Conservation (phyloP, 2,113 vertebrate genomes). For the Poecile atricapillus region DNA sequence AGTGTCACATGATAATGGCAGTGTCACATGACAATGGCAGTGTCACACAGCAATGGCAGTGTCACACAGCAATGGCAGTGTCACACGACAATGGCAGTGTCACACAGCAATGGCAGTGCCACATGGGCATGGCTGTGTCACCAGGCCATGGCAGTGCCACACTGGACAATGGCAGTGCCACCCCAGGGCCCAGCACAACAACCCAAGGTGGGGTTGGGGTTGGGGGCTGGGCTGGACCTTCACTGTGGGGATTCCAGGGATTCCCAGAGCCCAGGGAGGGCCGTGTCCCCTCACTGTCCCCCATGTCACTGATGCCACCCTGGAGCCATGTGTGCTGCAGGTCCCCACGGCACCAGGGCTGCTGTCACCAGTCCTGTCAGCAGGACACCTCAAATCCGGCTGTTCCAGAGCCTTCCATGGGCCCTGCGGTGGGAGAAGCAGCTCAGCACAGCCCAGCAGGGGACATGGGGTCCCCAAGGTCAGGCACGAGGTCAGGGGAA, state of each 20-base stretch:
- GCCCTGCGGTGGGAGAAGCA: accelerated
- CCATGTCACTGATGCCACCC: accelerated
- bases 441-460: neutral
- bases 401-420: neutral
- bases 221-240: neutral
- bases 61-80: neutral
- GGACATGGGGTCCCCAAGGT: neutral
- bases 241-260: neutral
- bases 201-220: accelerated
- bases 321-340: accelerated
- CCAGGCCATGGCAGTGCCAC: no score
- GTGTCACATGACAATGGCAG: neutral
- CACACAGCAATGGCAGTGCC: neutral
- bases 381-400: accelerated
- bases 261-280: neutral
- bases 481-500: neutral
- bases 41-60: neutral
- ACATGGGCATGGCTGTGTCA: no score
- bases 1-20: no score
- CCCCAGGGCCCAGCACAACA: neutral
- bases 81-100: neutral
- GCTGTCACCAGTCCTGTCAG: neutral
- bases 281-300: accelerated
- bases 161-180: no score
- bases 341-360: accelerated